A percentile compares a stretch with the other conserved stretches of the same genome.
These are phyloP conservation scores for Coregonus ussuriensis DNA, from an alignment of 2,797 vertebrate genomes.

Conservation along the genomic window DNA sequence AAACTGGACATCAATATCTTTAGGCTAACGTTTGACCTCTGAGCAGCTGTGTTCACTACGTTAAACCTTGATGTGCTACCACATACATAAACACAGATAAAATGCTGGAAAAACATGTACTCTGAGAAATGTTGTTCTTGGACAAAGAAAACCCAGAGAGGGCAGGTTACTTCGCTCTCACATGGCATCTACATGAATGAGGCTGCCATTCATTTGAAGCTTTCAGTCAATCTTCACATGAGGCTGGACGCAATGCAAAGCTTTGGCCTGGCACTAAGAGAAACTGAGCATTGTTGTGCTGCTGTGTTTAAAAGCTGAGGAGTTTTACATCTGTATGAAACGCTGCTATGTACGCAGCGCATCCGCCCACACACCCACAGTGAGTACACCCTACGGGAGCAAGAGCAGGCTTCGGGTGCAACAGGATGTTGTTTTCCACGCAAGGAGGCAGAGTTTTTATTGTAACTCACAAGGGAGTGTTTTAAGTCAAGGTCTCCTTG, in stretches of 20 bases:
- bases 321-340: slow-evolving; percentile 66
- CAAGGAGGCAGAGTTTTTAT: slow-evolving; percentile 55
- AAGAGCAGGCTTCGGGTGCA: slow-evolving; percentile 51
- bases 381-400: slow-evolving; percentile 37
- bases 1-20: slow-evolving; percentile 37
- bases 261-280: slow-evolving; percentile 46
- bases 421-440: slow-evolving; percentile 64
- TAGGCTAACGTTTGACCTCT: slow-evolving; percentile 27
- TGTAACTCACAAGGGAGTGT: slow-evolving; percentile 60
- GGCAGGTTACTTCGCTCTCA: slow-evolving; percentile 25
- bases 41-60: slow-evolving; percentile 8
- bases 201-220: slow-evolving; percentile 54
- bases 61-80: slow-evolving; percentile 8
- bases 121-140: not conserved
- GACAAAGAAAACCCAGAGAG: slow-evolving; percentile 1
- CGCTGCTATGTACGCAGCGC: slow-evolving; percentile 59
- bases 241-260: slow-evolving; percentile 54
- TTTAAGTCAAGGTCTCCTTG: slow-evolving; percentile 70
- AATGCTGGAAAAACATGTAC: not conserved
- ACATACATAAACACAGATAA: not conserved
- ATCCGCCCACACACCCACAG: slow-evolving; percentile 60
- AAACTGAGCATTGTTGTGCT: slow-evolving; percentile 50
- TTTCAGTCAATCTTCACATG: slow-evolving; percentile 62
- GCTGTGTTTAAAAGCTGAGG: slow-evolving; percentile 57
- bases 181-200: slow-evolving; percentile 50